Evolutionary conservation across 2,888 invertebrate species (phyloP).

Genomic region (Gymnoscelis rufifasciata): DNA sequence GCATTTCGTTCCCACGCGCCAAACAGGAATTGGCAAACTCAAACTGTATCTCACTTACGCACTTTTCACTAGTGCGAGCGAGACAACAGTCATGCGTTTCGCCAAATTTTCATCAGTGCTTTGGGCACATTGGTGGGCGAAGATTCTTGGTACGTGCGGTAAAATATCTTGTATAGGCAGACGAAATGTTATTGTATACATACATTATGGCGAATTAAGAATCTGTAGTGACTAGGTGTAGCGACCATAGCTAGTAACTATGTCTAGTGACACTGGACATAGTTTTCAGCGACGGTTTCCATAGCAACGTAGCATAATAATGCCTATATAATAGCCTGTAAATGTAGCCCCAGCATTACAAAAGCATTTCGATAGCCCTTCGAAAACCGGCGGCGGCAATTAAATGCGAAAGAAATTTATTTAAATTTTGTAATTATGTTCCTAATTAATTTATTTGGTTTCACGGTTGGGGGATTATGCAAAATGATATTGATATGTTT

Average conservation of each 20-base stretch:
- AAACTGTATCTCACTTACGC: constrained; percentile 39
- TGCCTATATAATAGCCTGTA: too few species aligned
- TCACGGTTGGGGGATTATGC: constrained; percentile 19
- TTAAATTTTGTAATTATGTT: constrained; percentile 14
- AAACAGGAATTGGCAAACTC: constrained; percentile 49
- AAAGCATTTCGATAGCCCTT: constrained; percentile 41
- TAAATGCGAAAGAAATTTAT: constrained; percentile 16
- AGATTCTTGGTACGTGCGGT: too few species aligned
- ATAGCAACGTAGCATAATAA: too few species aligned
- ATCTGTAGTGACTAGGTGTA: too few species aligned
- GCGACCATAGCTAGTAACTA: too few species aligned
- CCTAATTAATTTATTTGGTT: constrained; percentile 17
- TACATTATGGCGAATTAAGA: too few species aligned
- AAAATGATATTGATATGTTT: constrained; percentile 21
- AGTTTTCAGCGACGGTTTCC: too few species aligned
- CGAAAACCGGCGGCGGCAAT: constrained; percentile 27
- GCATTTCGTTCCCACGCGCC: constrained; percentile 71
- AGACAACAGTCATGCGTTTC: constrained; percentile 24
- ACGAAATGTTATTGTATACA: too few species aligned
- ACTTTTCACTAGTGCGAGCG: constrained; percentile 28
- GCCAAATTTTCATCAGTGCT: constrained; percentile 54
- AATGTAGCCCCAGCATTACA: too few species aligned
- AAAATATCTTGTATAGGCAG: too few species aligned
- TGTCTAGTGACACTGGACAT: too few species aligned
- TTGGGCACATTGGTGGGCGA: too few species aligned